Conservation (phyloP, 2,888 invertebrate species). For the Protonemura montana region DNA sequence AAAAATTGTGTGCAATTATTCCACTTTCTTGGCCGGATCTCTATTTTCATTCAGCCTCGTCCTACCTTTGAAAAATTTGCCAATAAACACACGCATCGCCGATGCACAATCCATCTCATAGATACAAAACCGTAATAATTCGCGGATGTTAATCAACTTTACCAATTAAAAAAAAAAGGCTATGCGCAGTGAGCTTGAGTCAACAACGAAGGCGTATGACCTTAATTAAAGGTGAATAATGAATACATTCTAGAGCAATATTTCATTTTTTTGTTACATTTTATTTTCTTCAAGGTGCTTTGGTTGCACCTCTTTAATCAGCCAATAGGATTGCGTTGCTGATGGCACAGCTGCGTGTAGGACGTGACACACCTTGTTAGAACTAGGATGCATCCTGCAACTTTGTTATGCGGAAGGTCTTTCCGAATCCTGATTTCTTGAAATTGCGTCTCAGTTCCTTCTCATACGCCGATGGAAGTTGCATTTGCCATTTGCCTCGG, state of each 20-base stretch:
- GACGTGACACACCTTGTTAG: neutral
- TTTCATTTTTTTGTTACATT: neutral
- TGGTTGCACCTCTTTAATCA: neutral
- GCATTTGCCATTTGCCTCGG: too few species aligned
- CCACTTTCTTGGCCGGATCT: neutral
- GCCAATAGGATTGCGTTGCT: neutral
- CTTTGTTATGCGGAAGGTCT: too few species aligned
- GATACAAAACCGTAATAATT: neutral
- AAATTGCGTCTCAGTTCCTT: too few species aligned
- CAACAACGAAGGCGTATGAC: neutral
- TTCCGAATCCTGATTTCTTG: too few species aligned
- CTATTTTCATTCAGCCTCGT: neutral
- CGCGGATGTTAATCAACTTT: neutral
- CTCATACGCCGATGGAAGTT: too few species aligned
- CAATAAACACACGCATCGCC: neutral
- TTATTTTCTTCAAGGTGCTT: neutral
- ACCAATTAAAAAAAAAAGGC: neutral
- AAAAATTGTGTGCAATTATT: too few species aligned
- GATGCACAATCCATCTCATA: neutral
- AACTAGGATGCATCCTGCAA: neutral
- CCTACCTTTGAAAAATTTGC: neutral
- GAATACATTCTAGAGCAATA: neutral
- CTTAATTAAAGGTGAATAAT: constrained; percentile 7
- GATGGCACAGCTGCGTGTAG: neutral
- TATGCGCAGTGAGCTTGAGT: neutral